phyloP scores from a whole-genome alignment of 2,113 vertebrate species.

The human (Homo sapiens) region DNA sequence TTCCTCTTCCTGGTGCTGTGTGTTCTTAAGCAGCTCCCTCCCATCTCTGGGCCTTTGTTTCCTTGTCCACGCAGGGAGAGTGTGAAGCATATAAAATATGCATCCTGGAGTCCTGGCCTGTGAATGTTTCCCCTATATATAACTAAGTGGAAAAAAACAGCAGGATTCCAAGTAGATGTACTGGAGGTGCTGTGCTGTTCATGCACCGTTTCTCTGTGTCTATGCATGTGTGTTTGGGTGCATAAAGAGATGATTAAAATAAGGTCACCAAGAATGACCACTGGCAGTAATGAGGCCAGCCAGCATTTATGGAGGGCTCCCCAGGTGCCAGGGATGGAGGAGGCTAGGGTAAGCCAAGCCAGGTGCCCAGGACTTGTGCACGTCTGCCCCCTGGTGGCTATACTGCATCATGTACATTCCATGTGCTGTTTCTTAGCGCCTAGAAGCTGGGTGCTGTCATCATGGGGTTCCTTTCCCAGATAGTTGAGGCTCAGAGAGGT shows the following conservation, averaged over 20 bases:
- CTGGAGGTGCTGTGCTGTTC: rapidly evolving
- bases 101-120: not conserved
- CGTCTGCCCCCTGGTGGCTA: slow-evolving; percentile 30
- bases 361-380: not conserved
- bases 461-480: not conserved
- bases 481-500: not conserved
- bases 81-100: not conserved
- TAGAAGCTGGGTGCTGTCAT: not conserved
- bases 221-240: not conserved
- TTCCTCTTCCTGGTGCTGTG: not conserved
- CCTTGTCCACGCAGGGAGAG: not conserved
- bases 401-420: rapidly evolving
- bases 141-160: not conserved
- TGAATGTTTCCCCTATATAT: rapidly evolving
- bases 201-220: rapidly evolving
- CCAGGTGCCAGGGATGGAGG: rapidly evolving
- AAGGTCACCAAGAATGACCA: not conserved
- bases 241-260: not conserved
- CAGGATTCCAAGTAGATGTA: not conserved
- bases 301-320: rapidly evolving
- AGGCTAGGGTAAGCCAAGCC: too few species aligned
- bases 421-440: rapidly evolving
- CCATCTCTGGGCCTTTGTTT: not conserved
- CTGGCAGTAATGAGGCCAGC: not conserved
- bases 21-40: not conserved